phyloP scores from a whole-genome alignment of 2,888 invertebrate genomes.

The Dasysyrphus tricinctus region DNA sequence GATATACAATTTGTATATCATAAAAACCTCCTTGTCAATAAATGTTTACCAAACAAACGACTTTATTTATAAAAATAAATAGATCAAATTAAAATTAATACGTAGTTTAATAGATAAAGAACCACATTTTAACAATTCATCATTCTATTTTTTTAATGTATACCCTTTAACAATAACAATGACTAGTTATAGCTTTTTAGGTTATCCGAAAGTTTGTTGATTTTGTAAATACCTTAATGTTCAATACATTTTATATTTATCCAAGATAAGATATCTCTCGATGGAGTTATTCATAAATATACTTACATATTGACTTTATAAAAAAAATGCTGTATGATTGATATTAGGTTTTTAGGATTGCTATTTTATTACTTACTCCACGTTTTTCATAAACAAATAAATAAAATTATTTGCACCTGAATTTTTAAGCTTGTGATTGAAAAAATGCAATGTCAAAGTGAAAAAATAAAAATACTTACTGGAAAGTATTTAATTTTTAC shows the following conservation, averaged over 20 bases:
- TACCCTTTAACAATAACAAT: background rate
- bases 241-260: background rate
- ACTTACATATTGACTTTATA: background rate
- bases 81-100: background rate
- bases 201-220: background rate
- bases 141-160: background rate
- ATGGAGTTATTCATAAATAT: background rate
- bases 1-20: no score
- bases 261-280: conserved; percentile 9
- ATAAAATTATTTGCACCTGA: background rate
- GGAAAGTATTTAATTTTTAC: no score
- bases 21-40: background rate
- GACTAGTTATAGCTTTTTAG: background rate
- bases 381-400: background rate
- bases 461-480: no score
- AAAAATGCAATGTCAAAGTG: no score
- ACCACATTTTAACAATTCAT: background rate
- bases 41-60: background rate
- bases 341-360: background rate
- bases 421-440: background rate
- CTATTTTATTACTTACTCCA: background rate
- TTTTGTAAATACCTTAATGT: background rate
- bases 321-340: background rate
- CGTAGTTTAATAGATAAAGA: background rate
- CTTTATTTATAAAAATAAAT: background rate